Conservation (phyloP, 2,888 invertebrate genomes). For the Nomada hirtipes region DNA sequence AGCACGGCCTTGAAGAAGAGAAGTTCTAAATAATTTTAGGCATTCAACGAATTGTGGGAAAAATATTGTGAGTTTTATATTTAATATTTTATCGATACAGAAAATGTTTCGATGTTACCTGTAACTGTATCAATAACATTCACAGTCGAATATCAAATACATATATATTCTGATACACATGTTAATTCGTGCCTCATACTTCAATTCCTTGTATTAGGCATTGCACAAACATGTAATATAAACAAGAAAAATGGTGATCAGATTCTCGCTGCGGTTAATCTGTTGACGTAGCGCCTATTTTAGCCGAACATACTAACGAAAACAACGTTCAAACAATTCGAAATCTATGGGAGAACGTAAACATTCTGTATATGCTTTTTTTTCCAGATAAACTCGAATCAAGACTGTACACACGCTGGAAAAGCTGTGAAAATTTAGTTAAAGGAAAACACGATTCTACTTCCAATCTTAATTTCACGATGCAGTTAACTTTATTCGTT, state of each 20-base stretch:
- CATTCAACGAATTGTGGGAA: constrained; percentile 80
- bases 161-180: constrained; percentile 71
- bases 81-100: background rate
- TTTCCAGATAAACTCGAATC: constrained; percentile 79
- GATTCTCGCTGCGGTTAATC: constrained; percentile 74
- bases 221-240: constrained; percentile 79
- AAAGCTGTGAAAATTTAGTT: constrained; percentile 75
- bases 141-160: constrained; percentile 2
- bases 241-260: constrained; percentile 68
- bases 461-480: constrained; percentile 69
- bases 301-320: constrained; percentile 67
- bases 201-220: constrained; percentile 65
- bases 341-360: background rate
- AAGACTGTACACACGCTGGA: constrained; percentile 79
- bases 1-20: constrained; percentile 97
- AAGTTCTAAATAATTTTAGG: constrained; percentile 90
- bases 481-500: constrained; percentile 64
- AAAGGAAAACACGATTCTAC: constrained; percentile 65
- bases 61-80: constrained; percentile 79
- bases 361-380: constrained; percentile 27
- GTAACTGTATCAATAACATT: constrained; percentile 35
- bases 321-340: background rate
- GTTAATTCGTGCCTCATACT: constrained; percentile 70
- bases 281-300: constrained; percentile 70
- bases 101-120: background rate